phyloP scores from a whole-genome alignment of 2,888 invertebrate species.

The Drosophila kuntzei region DNA sequence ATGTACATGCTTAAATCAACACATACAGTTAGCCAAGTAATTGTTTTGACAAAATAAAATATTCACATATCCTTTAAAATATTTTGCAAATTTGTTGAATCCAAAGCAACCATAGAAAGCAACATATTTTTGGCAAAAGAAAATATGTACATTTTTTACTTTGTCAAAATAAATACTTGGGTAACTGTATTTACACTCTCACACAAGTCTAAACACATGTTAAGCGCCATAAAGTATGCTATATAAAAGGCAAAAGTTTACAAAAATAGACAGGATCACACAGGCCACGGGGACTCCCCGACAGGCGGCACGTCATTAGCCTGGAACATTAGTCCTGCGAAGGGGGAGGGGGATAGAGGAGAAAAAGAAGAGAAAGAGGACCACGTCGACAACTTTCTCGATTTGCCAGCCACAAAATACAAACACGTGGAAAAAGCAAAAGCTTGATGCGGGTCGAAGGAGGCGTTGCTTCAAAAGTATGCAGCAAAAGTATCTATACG shows the following conservation, averaged over 20 bases:
- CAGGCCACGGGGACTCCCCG: conserved; percentile 4
- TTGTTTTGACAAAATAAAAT: background rate
- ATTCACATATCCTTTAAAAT: background rate
- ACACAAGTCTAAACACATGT: conserved; percentile 51
- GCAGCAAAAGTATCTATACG: conserved; percentile 72
- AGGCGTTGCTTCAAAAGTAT: conserved; percentile 24
- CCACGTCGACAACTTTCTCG: conserved; percentile 66
- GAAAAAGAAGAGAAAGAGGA: conserved; percentile 4
- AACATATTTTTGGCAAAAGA: no score
- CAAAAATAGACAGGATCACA: conserved; percentile 59
- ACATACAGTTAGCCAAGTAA: background rate
- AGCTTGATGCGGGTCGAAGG: conserved; percentile 7
- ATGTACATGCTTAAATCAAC: background rate
- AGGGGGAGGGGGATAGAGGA: background rate
- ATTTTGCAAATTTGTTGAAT: no score
- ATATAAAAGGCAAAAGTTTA: conserved; percentile 65
- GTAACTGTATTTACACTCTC: background rate
- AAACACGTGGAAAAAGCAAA: conserved; percentile 51
- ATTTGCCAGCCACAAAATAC: conserved; percentile 41
- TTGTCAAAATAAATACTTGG: background rate
- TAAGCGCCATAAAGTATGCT: conserved; percentile 79
- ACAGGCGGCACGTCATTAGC: conserved; percentile 59
- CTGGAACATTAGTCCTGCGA: conserved; percentile 14
- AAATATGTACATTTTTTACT: background rate
- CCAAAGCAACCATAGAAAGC: no score